Evolutionary conservation across 2,113 vertebrate species (phyloP).

Genomic region (Ceyx margarethae): DNA sequence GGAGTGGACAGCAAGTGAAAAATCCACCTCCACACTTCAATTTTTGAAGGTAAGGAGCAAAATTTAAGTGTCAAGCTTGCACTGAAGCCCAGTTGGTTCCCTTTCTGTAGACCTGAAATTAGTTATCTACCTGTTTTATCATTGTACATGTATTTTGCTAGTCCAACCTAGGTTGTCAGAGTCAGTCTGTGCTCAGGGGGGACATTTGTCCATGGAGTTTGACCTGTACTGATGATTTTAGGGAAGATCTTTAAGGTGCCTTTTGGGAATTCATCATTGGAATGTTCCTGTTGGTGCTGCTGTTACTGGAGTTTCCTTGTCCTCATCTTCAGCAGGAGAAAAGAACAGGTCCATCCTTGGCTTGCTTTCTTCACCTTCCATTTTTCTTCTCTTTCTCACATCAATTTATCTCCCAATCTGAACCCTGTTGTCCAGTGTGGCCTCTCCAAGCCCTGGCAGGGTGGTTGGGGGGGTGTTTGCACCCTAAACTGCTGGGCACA

Average conservation of each 20-base stretch:
- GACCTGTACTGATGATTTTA: neutral
- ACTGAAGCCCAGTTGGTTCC: neutral
- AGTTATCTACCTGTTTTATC: neutral
- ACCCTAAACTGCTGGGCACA: neutral
- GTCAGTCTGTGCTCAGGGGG: neutral
- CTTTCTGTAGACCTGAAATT: neutral
- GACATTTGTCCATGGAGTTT: neutral
- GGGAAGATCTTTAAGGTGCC: neutral
- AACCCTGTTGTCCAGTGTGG: neutral
- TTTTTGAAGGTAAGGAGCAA: neutral
- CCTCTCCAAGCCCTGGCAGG: neutral
- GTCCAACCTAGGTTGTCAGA: neutral
- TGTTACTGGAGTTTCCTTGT: neutral
- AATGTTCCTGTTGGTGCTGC: accelerated
- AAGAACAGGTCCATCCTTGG: neutral
- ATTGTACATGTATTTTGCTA: neutral
- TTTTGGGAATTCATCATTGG: neutral
- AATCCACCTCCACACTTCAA: neutral
- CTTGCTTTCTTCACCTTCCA: neutral
- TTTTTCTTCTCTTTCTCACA: neutral
- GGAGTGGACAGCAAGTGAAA: neutral
- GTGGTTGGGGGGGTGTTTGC: accelerated
- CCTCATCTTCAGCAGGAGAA: neutral
- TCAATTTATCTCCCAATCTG: neutral
- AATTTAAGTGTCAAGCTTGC: neutral